Base-by-base conservation (phyloP, 2,797 vertebrate species). In the Thunnus albacares region DNA sequence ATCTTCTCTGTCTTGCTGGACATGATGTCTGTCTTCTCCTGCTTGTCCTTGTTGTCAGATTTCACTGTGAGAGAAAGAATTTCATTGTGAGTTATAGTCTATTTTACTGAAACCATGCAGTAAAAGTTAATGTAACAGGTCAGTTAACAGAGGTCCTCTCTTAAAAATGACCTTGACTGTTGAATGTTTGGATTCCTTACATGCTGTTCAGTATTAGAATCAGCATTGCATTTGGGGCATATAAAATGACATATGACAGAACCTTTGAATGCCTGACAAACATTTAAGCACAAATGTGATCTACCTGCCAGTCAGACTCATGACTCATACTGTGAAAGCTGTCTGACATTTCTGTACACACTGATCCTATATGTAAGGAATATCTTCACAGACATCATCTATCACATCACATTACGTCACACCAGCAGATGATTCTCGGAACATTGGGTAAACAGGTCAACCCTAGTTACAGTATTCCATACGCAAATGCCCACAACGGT, bases 21-120 rank as follows among this genome's bases (percentile, higher is more conserved):
- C 69, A 84, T 69, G 30, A 82, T 43, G 71, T 95, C 93, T 0
- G 35, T 53, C 81, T 95, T 96, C 77, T 93, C 95, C 70, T 93
- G 92, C 72, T 94, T 20, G 47, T 51, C 18, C 76, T 91, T 93
- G 80, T 95, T 95, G 77, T 95, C 95, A 57, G 90, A 71, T 92
- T 95, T 96, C 71, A 91, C 95, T 96, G 88, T 2, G 35, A 90
- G 73, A 85, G 14, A 75, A 57, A 75, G n/a, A 69, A 57, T 6
- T 6, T 47, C 24, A 47, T 28, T 1, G 2, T 71, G 30, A 77
- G 28, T 10, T 8, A 66, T 15, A 43, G 7, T 2, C 38, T 43
- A 47, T 59, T 51, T 59, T 22, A 53, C 2, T 9, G 1, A 53
- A 53, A n/a, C n/a, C 51, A 53, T 53, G 22, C n/a, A n/a, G n/a